These are phyloP conservation scores for Apoderus coryli DNA, from an alignment of 2,888 invertebrate species.

Conservation along the genomic window DNA sequence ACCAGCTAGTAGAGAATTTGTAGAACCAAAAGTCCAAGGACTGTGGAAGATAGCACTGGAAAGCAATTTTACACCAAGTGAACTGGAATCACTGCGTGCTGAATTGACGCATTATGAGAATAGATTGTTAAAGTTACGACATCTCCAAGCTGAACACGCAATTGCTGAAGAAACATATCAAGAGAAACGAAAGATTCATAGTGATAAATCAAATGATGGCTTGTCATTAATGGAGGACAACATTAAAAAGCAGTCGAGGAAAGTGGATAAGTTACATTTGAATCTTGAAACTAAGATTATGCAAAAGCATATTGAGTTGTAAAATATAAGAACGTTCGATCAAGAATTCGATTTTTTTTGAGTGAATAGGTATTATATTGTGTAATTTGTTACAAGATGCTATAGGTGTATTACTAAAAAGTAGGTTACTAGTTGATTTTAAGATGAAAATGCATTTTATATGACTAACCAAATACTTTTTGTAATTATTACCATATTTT, in stretches of 20 bases:
- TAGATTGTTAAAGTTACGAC: constrained; percentile 65
- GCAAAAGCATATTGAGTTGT: constrained; percentile 61
- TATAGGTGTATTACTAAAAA: too few relatives aligned
- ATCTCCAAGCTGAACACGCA: constrained; percentile 69
- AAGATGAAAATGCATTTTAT: too few relatives aligned
- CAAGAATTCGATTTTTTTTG: too few relatives aligned
- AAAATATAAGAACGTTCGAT: too few relatives aligned
- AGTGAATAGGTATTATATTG: too few relatives aligned
- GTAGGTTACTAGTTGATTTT: too few relatives aligned
- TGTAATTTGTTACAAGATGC: too few relatives aligned
- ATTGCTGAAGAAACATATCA: constrained; percentile 51
- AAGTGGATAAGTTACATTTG: constrained; percentile 73
- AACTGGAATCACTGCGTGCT: constrained; percentile 70
- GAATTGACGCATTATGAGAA: constrained; percentile 82
- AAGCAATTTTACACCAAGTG: constrained; percentile 66
- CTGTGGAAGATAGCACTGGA: constrained; percentile 73
- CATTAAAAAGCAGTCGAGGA: constrained; percentile 70
- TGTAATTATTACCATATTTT: too few relatives aligned
- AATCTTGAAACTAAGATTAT: constrained; percentile 66
- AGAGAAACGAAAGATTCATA: constrained; percentile 42
- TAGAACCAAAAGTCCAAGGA: constrained; percentile 78
- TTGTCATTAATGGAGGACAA: constrained; percentile 54
- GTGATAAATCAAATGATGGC: constrained; percentile 48
- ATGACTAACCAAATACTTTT: too few relatives aligned
- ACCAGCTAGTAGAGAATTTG: constrained; percentile 71